These are phyloP conservation scores for Phodopus roborovskii DNA, from an alignment of 2,113 vertebrate species.

Conservation along the genomic window DNA sequence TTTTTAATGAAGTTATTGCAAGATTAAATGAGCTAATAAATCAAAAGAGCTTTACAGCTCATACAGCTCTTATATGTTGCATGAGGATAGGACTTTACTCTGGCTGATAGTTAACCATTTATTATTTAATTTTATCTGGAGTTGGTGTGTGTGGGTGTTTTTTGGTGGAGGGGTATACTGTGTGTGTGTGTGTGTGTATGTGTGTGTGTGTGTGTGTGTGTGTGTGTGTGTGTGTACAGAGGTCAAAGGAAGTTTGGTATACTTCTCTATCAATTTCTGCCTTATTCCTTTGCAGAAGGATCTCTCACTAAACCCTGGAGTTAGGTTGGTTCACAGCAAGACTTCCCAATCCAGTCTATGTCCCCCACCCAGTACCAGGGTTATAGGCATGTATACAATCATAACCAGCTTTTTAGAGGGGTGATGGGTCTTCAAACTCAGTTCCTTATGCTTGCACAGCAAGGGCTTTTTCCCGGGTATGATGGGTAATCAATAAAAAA, in stretches of 20 bases:
- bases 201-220: not conserved
- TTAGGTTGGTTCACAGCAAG: not conserved
- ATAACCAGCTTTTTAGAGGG: not conserved
- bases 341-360: not conserved
- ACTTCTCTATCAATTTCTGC: not conserved
- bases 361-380: not conserved
- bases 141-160: not conserved
- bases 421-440: not conserved
- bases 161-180: not conserved
- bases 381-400: not conserved
- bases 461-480: not conserved
- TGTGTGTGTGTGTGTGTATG: not conserved
- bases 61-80: not conserved
- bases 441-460: not conserved
- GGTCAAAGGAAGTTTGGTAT: not conserved
- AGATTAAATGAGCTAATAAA: constrained; percentile 44
- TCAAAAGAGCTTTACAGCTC: constrained; percentile 16
- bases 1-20: not conserved
- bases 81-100: not conserved
- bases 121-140: not conserved
- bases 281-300: not conserved
- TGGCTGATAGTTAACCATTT: not conserved
- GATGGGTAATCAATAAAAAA: not conserved
- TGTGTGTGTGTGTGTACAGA: not conserved
- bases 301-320: not conserved